Base-by-base conservation (phyloP, 2,797 vertebrate species). In the Anguilla marmorata region DNA sequence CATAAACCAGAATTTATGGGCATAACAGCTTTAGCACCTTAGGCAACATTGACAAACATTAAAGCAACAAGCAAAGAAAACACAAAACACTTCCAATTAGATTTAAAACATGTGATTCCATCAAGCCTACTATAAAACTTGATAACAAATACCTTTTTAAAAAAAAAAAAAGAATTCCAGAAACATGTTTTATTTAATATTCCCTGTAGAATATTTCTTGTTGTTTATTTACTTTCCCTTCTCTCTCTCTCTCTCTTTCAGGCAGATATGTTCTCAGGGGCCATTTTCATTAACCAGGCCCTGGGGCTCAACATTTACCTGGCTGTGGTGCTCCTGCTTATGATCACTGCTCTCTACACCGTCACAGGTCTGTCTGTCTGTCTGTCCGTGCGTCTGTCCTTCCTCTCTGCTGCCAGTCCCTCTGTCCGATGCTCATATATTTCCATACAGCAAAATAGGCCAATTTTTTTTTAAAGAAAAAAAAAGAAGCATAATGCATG, bases 181-280 rank as follows among this genome's bases (percentile, higher is more conserved):
- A 52, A 12, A 52, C 50, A 52, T 12, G 50, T 52, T 52, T 12
- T 52, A 52, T 8, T 52, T 52, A 8, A 52, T 12, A 52, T 52
- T 69, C 24, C 63, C 19, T 7, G 24, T 69, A 9, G 2, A 69
- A 27, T 37, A 37, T 76, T 37, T 37, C 30, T 33, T 16, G 4
- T 33, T 76, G 72, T 33, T 6, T 16, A 37, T 16, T 37, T 19
- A 7, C 45, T 79, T 19, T 45, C 74, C 12, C 8, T 58, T 37
- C 56, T 66, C 83, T 86, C 89, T 48, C 41, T 37, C 56, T 66
- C 83, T 86, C 89, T 48, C 86, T 90, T 83, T 9, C 83, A 99
- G 98, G 96, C 98, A 33, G 98, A 99, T 90, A 97, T 99, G 94
- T 99, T 98, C 89, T 98, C 98, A 0, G 98, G 98, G 30, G 98